Percentiles rank a stretch among this genome's conserved stretches.
phyloP scores from a whole-genome alignment of 2,888 invertebrate species.

The Pristionchus exspectatus region DNA sequence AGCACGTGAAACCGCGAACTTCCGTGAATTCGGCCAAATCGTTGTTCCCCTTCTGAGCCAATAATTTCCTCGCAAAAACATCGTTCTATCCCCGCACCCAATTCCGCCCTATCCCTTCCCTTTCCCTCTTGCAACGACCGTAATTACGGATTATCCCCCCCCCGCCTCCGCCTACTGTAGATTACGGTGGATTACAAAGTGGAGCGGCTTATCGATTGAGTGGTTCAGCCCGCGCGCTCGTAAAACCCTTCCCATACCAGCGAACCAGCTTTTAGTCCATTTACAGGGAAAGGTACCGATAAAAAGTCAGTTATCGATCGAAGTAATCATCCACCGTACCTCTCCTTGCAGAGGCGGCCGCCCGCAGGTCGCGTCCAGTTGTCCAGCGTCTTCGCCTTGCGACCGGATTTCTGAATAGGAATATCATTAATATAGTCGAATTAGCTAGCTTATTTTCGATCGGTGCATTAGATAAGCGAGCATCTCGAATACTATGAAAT shows the following conservation, averaged over 20 bases:
- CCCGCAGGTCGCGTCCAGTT: background rate
- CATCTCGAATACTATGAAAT: no score
- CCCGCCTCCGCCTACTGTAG: no score
- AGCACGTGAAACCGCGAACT: no score
- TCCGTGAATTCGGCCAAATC: no score
- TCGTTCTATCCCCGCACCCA: no score
- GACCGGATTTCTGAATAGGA: constrained; percentile 3
- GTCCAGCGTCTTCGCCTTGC: constrained; percentile 35
- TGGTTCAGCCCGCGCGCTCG: background rate
- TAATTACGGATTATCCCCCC: background rate
- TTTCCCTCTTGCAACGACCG: background rate
- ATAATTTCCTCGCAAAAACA: no score
- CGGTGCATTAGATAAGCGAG: no score
- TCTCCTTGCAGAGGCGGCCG: constrained; percentile 4
- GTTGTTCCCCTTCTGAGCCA: no score
- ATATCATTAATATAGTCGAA: no score
- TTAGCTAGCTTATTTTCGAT: no score
- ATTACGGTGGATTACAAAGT: background rate
- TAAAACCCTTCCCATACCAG: background rate
- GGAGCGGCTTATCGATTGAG: constrained; percentile 11
- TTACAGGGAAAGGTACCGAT: background rate
- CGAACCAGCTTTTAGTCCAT: background rate
- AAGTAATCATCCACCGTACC: background rate
- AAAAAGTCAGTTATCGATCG: background rate
- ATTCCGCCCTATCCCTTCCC: background rate